Percentiles rank a stretch among this genome's conserved stretches.
These are phyloP conservation scores for Smutsia temminckii DNA, from an alignment of 2,797 vertebrate species.

Conservation along the genomic window DNA sequence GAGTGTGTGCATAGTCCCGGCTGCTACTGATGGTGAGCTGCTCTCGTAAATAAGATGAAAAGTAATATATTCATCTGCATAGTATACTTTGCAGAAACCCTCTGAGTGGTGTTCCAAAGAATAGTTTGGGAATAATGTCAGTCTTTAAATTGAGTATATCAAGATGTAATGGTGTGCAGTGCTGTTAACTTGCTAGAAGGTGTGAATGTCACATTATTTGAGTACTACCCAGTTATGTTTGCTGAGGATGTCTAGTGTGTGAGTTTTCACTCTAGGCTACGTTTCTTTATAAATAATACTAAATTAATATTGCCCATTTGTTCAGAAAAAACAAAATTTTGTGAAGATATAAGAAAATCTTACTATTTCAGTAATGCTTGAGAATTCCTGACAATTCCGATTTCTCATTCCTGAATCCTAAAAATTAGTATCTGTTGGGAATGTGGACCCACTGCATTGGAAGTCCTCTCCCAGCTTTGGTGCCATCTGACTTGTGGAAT, in stretches of 20 bases:
- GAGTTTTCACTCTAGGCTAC: neutral
- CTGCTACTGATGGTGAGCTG: neutral
- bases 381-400: neutral
- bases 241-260: neutral
- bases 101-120: neutral
- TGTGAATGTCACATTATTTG: neutral
- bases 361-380: neutral
- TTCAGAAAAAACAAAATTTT: neutral
- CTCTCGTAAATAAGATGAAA: neutral
- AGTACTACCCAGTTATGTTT: neutral
- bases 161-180: neutral
- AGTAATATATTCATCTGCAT: neutral
- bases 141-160: neutral
- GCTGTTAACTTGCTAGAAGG: neutral
- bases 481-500: neutral
- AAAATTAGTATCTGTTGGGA: neutral
- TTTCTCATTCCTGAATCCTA: neutral
- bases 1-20: neutral
- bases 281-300: conserved; percentile 23
- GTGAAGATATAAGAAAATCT: neutral
- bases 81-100: neutral
- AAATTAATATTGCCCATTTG: neutral
- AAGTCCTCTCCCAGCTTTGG: neutral
- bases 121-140: neutral
- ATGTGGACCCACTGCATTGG: neutral